phyloP scores from a whole-genome alignment of 2,113 vertebrate species.

The Paradoxurus hermaphroditus region DNA sequence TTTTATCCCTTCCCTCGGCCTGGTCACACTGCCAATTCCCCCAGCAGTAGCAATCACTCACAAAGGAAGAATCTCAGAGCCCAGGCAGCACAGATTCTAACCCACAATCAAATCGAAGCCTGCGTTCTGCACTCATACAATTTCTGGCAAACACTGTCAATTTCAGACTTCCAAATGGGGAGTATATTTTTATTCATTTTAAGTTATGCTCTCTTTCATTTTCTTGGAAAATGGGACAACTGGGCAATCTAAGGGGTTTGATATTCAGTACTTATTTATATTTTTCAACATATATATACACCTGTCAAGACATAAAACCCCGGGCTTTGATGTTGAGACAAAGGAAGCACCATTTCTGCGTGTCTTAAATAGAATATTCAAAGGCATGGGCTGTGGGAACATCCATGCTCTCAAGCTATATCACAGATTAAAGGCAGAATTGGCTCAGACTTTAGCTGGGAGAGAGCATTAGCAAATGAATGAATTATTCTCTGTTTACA shows the following conservation, averaged over 20 bases:
- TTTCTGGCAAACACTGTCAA: conserved; percentile 76
- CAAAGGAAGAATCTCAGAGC: conserved; percentile 66
- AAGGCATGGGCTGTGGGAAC: not conserved
- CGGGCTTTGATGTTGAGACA: conserved; percentile 55
- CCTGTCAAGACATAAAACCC: conserved; percentile 41
- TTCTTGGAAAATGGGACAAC: conserved; percentile 63
- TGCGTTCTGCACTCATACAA: conserved; percentile 51
- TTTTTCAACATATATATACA: conserved; percentile 20
- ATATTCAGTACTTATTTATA: conserved; percentile 50
- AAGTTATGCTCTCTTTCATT: conserved; percentile 65
- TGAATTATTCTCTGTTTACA: conserved; percentile 49
- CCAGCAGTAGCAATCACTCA: conserved; percentile 62
- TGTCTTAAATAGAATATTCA: not conserved
- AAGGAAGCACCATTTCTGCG: conserved; percentile 11
- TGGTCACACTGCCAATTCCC: conserved; percentile 71
- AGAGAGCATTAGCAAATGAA: conserved; percentile 19
- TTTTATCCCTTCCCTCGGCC: conserved; percentile 69
- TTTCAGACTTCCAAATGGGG: conserved; percentile 63
- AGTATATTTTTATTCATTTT: conserved; percentile 69
- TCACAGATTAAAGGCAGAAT: conserved; percentile 18
- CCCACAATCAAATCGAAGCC: conserved; percentile 69
- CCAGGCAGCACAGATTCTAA: conserved; percentile 54
- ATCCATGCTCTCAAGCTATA: not conserved
- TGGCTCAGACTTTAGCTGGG: not conserved
- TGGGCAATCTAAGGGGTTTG: not conserved